Evolutionary conservation across 2,888 invertebrate genomes (phyloP).

Genomic region (Parnassius apollo): DNA sequence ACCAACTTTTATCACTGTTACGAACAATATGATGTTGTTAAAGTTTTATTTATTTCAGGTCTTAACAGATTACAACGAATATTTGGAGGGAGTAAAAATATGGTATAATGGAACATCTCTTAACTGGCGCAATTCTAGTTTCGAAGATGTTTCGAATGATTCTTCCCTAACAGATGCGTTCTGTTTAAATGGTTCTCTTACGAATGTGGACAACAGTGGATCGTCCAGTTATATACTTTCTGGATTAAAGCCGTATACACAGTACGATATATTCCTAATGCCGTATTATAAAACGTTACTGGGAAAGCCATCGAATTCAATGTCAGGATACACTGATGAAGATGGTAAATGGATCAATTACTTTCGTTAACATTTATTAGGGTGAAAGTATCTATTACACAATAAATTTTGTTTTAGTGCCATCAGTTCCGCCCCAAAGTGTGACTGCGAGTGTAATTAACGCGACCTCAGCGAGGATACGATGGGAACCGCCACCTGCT

Average conservation of each 20-base stretch:
- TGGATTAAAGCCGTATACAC: conserved; percentile 90
- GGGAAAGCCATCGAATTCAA: conserved; percentile 95
- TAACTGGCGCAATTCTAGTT: conserved; percentile 68
- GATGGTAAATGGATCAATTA: conserved; percentile 81
- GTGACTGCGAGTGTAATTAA: conserved; percentile 91
- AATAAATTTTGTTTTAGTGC: conserved; percentile 80
- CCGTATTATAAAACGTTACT: conserved; percentile 94
- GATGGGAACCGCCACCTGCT: conserved; percentile 90
- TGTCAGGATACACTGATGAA: conserved; percentile 91
- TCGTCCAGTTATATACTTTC: conserved; percentile 87
- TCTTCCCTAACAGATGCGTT: conserved; percentile 52
- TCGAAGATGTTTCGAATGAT: conserved; percentile 56
- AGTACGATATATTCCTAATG: conserved; percentile 95
- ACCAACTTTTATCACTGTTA: not conserved
- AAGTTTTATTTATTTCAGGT: conserved; percentile 52
- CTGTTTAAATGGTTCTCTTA: conserved; percentile 83
- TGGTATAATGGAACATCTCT: conserved; percentile 75
- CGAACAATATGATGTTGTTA: not conserved
- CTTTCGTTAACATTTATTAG: conserved; percentile 30
- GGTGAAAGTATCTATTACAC: conserved; percentile 33
- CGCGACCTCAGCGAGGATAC: conserved; percentile 89
- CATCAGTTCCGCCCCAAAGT: conserved; percentile 88
- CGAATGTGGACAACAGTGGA: conserved; percentile 85
- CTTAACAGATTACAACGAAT: conserved; percentile 77
- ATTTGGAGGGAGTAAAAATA: conserved; percentile 86